Conservation (phyloP, 2,888 invertebrate genomes). For the Cheilosia vulpina region DNA sequence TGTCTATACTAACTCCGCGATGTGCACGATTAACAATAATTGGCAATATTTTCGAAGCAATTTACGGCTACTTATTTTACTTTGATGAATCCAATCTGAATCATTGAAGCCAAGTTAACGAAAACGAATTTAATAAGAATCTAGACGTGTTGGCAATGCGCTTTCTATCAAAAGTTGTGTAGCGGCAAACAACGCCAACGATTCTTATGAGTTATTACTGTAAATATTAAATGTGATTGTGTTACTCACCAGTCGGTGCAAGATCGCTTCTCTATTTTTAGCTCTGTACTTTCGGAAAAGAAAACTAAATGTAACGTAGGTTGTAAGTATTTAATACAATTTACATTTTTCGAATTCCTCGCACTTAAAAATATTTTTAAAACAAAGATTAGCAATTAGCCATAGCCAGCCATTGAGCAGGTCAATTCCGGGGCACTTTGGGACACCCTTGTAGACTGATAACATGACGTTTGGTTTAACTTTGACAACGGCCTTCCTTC, state of each 20-base stretch:
- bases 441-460: conserved; percentile 38
- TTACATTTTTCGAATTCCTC: conserved; percentile 38
- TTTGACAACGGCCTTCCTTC: conserved; percentile 16
- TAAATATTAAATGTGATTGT: no score
- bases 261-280: no score
- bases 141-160: conserved; percentile 37
- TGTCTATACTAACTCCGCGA: not conserved
- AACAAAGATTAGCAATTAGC: conserved; percentile 40
- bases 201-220: not conserved
- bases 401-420: conserved; percentile 17
- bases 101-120: conserved; percentile 18
- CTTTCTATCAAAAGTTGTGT: not conserved
- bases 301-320: no score
- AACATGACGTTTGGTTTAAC: conserved; percentile 30
- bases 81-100: conserved; percentile 31
- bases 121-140: conserved; percentile 39
- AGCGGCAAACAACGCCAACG: not conserved
- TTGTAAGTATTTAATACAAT: not conserved
- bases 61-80: conserved; percentile 2
- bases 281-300: no score
- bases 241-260: no score
- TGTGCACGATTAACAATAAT: not conserved
- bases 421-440: conserved; percentile 47
- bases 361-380: conserved; percentile 15
- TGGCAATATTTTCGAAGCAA: conserved; percentile 9